Conservation (phyloP, 2,113 vertebrate species). For the Scomber japonicus region DNA sequence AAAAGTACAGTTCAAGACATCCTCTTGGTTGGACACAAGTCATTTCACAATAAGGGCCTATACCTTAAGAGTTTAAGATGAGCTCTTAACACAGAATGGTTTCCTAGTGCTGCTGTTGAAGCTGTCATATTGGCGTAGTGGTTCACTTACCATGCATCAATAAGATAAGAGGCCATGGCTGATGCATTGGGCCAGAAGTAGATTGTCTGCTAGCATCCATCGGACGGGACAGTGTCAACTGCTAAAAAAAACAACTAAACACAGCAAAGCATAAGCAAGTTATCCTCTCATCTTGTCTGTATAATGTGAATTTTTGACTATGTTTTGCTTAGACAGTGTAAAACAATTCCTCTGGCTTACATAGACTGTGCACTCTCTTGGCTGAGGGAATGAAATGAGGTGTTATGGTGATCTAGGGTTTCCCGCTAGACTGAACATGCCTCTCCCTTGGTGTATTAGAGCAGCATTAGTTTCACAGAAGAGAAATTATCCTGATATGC, state of each 20-base stretch:
- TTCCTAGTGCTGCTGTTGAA: conserved; percentile 74
- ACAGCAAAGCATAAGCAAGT: conserved; percentile 78
- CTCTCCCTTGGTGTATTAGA: conserved; percentile 79
- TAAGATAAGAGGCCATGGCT: conserved; percentile 74
- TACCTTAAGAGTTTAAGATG: conserved; percentile 72
- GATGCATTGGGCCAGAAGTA: conserved; percentile 33
- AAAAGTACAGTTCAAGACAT: neutral
- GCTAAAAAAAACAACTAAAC: conserved; percentile 72
- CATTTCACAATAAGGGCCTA: conserved; percentile 53
- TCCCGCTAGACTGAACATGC: conserved; percentile 77
- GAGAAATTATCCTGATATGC: conserved; percentile 75
- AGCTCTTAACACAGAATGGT: conserved; percentile 66
- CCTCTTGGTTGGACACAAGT: neutral
- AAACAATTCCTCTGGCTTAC: conserved; percentile 83
- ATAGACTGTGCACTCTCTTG: conserved; percentile 77
- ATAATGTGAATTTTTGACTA: conserved; percentile 74
- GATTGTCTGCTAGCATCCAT: conserved; percentile 1
- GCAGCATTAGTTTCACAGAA: conserved; percentile 81
- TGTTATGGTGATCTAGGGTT: conserved; percentile 82
- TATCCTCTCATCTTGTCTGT: conserved; percentile 67
- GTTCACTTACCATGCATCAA: conserved; percentile 68
- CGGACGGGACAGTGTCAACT: conserved; percentile 54
- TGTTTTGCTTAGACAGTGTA: conserved; percentile 88
- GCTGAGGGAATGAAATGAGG: conserved; percentile 75
- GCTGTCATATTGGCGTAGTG: conserved; percentile 71